These are phyloP conservation scores for Nerophis lumbriciformis DNA, from an alignment of 2,113 vertebrate genomes.

Conservation along the genomic window DNA sequence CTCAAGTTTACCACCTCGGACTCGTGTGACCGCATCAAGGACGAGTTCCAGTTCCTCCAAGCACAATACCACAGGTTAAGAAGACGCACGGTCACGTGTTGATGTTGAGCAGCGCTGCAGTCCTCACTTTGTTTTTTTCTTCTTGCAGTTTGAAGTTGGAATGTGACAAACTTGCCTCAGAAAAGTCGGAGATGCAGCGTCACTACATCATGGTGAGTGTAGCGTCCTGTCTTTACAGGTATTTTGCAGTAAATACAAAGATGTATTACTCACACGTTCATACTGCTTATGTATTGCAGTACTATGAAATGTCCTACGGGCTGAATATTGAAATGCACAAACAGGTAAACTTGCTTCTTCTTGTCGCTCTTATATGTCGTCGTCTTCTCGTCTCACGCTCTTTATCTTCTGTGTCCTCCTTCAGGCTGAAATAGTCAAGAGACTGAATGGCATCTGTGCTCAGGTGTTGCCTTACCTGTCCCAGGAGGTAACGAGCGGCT, in stretches of 20 bases:
- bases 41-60: constrained; percentile 97
- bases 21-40: constrained; percentile 97
- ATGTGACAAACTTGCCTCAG: constrained; percentile 95
- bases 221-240: not conserved
- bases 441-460: constrained; percentile 95
- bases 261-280: not conserved
- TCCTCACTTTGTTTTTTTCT: not conserved
- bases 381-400: not conserved
- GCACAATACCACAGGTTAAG: constrained; percentile 95
- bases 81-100: not conserved
- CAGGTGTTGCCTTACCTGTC: constrained; percentile 97
- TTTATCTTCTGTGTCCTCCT: not conserved
- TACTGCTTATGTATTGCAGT: constrained; percentile 59
- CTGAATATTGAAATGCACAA: constrained; percentile 99
- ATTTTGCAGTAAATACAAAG: no score
- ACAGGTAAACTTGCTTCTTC: constrained; percentile 72
- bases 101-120: not conserved
- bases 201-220: constrained; percentile 93
- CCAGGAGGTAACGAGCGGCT: constrained; percentile 80
- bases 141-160: constrained; percentile 89
- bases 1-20: constrained; percentile 98
- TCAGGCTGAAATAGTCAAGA: constrained; percentile 96
- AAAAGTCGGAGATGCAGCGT: constrained; percentile 99
- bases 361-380: not conserved
- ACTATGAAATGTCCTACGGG: constrained; percentile 98